Conservation (phyloP, 2,888 invertebrate species). For the Metalampra italica region DNA sequence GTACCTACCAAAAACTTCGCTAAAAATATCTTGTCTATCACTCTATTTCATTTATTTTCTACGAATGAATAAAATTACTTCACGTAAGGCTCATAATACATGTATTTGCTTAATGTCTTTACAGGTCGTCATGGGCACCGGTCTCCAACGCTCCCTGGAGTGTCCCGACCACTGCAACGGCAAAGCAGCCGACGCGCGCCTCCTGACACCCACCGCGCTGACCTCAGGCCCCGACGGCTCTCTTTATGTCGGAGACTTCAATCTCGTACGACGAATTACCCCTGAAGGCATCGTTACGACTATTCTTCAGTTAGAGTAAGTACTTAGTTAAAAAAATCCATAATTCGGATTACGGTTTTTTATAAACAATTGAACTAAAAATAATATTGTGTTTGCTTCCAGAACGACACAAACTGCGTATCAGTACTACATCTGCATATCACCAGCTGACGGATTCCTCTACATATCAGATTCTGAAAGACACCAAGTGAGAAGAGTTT, state of each 20-base stretch:
- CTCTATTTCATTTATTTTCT: no score
- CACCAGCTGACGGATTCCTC: slow-evolving; percentile 96
- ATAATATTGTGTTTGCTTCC: slow-evolving; percentile 41
- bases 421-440: slow-evolving; percentile 97
- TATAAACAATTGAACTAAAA: not conserved
- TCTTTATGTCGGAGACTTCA: slow-evolving; percentile 97
- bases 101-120: not conserved
- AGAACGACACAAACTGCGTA: slow-evolving; percentile 97
- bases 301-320: slow-evolving; percentile 90
- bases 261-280: slow-evolving; percentile 93
- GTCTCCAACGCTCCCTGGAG: slow-evolving; percentile 89
- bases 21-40: no score
- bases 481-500: slow-evolving; percentile 90
- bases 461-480: slow-evolving; percentile 97
- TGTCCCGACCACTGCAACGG: slow-evolving; percentile 94
- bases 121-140: slow-evolving; percentile 94
- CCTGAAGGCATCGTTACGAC: slow-evolving; percentile 94
- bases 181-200: slow-evolving; percentile 89
- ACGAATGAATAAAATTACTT: no score
- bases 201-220: slow-evolving; percentile 95
- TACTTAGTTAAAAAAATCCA: slow-evolving; percentile 9
- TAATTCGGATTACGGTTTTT: not conserved
- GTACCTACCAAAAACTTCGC: no score
- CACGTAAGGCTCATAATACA: no score
- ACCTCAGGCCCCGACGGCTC: slow-evolving; percentile 98